Conservation (phyloP, 2,888 invertebrate species). For the Cremastinae sp. region DNA sequence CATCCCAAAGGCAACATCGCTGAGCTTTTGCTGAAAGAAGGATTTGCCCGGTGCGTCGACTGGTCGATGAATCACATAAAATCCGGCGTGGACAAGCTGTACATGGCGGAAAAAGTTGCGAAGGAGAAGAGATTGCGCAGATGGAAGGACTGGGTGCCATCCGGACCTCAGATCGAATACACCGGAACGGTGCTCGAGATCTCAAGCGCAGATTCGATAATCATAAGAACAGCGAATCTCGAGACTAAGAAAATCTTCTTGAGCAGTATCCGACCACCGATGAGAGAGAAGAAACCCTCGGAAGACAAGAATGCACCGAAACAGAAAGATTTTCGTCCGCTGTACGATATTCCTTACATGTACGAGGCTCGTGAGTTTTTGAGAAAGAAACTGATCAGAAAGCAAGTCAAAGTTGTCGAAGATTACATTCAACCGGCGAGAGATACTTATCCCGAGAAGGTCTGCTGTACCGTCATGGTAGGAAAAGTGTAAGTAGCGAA, state of each 20-base stretch:
- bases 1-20: constrained; percentile 97
- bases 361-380: constrained; percentile 98
- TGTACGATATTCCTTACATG: constrained; percentile 99
- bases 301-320: constrained; percentile 87
- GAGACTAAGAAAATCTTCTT: constrained; percentile 95
- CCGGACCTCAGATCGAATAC: constrained; percentile 88
- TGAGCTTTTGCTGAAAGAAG: constrained; percentile 92
- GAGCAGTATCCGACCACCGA: constrained; percentile 97
- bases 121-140: constrained; percentile 92
- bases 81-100: constrained; percentile 90
- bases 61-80: constrained; percentile 93
- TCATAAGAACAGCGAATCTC: constrained; percentile 90
- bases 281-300: constrained; percentile 84
- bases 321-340: constrained; percentile 90
- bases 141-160: constrained; percentile 95
- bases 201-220: constrained; percentile 95
- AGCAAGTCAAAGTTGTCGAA: constrained; percentile 94
- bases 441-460: constrained; percentile 96
- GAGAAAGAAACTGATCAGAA: constrained; percentile 96
- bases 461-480: constrained; percentile 94
- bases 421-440: constrained; percentile 98
- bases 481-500: constrained; percentile 86
- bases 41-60: constrained; percentile 96
- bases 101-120: constrained; percentile 92
- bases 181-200: constrained; percentile 93